Evolutionary conservation across 2,797 vertebrate genomes (phyloP).

Genomic region (Buceros bicornis): DNA sequence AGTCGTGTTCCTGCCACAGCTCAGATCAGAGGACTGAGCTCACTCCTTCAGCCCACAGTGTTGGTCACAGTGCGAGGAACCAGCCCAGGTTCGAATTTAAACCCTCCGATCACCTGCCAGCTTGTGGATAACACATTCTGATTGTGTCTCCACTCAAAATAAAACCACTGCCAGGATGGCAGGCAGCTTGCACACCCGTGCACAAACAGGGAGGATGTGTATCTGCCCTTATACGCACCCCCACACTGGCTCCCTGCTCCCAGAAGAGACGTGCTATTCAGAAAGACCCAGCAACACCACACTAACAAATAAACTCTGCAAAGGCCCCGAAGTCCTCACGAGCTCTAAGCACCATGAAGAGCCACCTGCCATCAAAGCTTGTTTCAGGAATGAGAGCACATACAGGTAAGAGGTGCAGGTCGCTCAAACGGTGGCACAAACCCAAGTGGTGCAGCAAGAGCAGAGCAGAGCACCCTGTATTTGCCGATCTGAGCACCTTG

Average conservation of each 20-base stretch:
- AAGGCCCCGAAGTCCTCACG: background rate
- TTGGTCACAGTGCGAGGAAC: background rate
- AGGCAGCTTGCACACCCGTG: background rate
- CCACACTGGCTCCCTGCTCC: background rate
- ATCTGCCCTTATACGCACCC: rapidly evolving
- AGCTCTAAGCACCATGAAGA: background rate
- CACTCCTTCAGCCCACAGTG: background rate
- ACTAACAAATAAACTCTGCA: rapidly evolving
- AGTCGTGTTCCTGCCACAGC: background rate
- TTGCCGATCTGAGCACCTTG: rapidly evolving
- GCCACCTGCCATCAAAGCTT: background rate
- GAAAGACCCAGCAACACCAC: background rate
- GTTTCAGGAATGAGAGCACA: background rate
- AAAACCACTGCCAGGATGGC: background rate
- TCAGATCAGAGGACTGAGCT: background rate
- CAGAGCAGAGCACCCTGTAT: background rate
- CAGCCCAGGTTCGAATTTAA: background rate
- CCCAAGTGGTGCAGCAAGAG: background rate
- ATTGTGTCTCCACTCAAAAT: background rate
- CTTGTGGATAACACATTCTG: background rate
- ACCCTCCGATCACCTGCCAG: background rate
- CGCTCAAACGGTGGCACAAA: rapidly evolving
- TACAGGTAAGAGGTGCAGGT: rapidly evolving
- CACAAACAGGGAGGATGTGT: background rate
- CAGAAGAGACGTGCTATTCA: background rate